phyloP scores from a whole-genome alignment of 2,888 invertebrate genomes.

The Escarpia spicata region DNA sequence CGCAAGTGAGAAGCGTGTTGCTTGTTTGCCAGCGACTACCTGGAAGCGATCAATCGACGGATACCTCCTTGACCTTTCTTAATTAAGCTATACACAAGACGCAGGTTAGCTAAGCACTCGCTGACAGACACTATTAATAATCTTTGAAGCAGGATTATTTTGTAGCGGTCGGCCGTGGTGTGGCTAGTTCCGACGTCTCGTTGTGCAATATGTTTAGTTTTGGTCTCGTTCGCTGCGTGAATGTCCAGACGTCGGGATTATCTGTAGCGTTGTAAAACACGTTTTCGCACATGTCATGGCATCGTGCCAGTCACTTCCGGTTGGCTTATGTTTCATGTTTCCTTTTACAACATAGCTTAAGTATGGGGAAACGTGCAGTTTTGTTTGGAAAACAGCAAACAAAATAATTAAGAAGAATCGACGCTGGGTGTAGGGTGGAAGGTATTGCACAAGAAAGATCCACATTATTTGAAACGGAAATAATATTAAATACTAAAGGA shows the following conservation, averaged over 20 bases:
- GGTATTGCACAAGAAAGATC: too few relatives aligned
- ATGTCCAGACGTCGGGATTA: neutral
- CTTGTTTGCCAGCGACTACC: neutral
- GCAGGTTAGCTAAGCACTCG: neutral
- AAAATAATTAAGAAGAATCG: neutral
- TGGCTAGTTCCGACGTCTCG: neutral
- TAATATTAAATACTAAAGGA: neutral
- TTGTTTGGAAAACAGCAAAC: neutral
- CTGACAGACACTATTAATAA: neutral
- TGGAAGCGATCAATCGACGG: neutral
- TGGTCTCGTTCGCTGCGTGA: neutral
- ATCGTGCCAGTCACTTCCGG: neutral
- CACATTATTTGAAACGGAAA: neutral
- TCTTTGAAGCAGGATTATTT: conserved; percentile 3
- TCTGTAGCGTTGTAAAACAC: neutral
- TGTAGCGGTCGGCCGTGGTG: neutral
- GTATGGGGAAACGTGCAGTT: neutral
- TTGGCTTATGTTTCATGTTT: neutral
- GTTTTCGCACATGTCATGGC: neutral
- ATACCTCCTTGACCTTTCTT: neutral
- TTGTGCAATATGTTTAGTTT: neutral
- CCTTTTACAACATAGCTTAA: neutral
- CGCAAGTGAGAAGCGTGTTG: neutral
- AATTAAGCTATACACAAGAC: conserved; percentile 5
- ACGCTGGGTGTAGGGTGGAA: neutral